Percentiles rank a stretch among this genome's conserved stretches.
Conservation (phyloP, 2,888 invertebrate genomes). For the Diloba caeruleocephala region DNA sequence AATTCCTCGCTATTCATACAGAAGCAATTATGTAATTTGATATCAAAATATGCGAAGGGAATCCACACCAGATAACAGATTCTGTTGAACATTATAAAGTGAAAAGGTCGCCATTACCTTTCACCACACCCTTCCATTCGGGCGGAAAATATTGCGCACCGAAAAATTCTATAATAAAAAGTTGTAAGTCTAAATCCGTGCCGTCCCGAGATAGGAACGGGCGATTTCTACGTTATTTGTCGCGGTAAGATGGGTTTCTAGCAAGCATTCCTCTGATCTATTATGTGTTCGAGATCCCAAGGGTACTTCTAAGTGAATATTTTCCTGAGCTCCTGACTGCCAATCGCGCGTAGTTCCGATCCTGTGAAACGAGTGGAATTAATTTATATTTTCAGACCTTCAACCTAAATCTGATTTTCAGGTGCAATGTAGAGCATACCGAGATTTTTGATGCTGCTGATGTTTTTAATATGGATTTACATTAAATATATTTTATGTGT, state of each 20-base stretch:
- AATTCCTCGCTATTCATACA: slow-evolving; percentile 33
- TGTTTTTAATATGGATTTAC: background rate
- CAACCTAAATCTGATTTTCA: slow-evolving; percentile 13
- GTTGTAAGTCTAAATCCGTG: slow-evolving; percentile 63
- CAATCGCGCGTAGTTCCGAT: slow-evolving; percentile 42
- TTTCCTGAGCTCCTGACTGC: slow-evolving; percentile 63
- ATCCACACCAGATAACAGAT: slow-evolving; percentile 45
- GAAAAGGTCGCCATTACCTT: slow-evolving; percentile 62
- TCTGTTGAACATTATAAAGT: slow-evolving; percentile 48
- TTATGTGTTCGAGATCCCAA: slow-evolving; percentile 61
- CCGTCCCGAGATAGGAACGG: slow-evolving; percentile 60
- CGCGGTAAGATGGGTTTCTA: slow-evolving; percentile 64
- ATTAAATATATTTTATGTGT: too few relatives aligned
- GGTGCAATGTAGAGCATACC: slow-evolving; percentile 5
- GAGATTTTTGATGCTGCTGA: background rate
- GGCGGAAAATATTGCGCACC: slow-evolving; percentile 63
- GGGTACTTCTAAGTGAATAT: slow-evolving; percentile 72
- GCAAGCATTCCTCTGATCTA: slow-evolving; percentile 69
- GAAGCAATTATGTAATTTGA: slow-evolving; percentile 46
- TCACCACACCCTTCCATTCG: slow-evolving; percentile 58
- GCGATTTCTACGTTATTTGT: slow-evolving; percentile 74
- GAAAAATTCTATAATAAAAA: slow-evolving; percentile 69
- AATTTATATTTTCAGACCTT: slow-evolving; percentile 16
- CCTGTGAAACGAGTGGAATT: slow-evolving; percentile 30
- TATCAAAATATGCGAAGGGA: slow-evolving; percentile 39